Conservation (phyloP, 37 sponge, comb jelly and placozoan genomes). For the Haliclona indistincta region DNA sequence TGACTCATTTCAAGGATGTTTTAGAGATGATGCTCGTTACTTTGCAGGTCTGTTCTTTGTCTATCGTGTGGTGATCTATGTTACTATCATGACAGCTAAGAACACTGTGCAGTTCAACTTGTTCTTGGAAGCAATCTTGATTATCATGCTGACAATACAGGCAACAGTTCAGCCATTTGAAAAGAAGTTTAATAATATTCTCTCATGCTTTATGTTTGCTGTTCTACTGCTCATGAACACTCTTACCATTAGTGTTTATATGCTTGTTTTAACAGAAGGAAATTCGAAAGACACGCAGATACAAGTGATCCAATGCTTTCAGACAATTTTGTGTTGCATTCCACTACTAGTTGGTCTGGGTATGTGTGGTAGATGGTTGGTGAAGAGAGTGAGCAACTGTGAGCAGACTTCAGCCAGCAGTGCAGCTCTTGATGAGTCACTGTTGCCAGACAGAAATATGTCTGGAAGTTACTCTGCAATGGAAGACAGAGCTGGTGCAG, state of each 20-base stretch:
- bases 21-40: neutral
- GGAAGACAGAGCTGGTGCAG: too few relatives aligned
- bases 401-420: too few relatives aligned
- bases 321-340: neutral
- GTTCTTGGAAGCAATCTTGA: neutral
- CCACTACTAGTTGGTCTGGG: neutral
- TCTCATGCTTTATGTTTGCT: neutral
- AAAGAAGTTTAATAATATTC: neutral
- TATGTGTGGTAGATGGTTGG: neutral
- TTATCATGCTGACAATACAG: neutral
- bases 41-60: neutral
- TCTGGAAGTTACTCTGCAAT: too few relatives aligned
- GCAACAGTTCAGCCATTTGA: slow-evolving; percentile 10
- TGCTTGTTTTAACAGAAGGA: neutral
- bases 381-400: neutral
- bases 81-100: neutral
- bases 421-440: too few relatives aligned
- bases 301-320: neutral
- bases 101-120: neutral
- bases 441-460: too few relatives aligned
- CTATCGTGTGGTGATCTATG: neutral
- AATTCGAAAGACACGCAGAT: neutral
- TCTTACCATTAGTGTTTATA: neutral
- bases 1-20: neutral
- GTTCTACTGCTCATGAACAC: neutral